Evolutionary conservation across 2,888 invertebrate genomes (phyloP).

Genomic region (Nephrotoma appendiculata): DNA sequence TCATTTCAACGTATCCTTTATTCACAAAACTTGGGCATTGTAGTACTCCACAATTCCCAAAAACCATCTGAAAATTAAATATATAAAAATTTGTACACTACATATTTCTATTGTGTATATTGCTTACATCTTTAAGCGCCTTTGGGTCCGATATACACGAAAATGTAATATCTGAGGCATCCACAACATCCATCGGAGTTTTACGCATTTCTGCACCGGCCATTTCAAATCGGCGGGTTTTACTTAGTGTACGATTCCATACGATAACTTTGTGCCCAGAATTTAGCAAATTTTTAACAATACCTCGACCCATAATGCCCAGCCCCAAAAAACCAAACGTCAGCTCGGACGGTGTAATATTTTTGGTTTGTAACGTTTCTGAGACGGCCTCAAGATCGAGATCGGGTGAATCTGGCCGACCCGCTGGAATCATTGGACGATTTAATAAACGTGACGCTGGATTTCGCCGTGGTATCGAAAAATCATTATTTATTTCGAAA

Average conservation of each 20-base stretch:
- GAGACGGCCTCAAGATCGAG: conserved; percentile 64
- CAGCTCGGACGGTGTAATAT: conserved; percentile 70
- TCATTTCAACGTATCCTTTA: conserved; percentile 95
- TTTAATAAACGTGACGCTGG: neutral
- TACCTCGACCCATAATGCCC: conserved; percentile 89
- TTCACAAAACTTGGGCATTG: conserved; percentile 46
- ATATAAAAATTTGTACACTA: neutral
- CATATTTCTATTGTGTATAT: neutral
- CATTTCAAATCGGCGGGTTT: conserved; percentile 72
- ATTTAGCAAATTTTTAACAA: conserved; percentile 87
- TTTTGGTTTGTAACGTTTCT: conserved; percentile 65
- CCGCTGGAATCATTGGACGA: neutral
- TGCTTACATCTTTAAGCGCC: conserved; percentile 79
- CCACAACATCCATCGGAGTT: conserved; percentile 86
- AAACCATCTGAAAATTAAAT: conserved; percentile 59
- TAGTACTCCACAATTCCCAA: conserved; percentile 88
- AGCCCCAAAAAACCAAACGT: conserved; percentile 91
- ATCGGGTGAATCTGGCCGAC: conserved; percentile 36
- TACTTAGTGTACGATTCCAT: conserved; percentile 85
- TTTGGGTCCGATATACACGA: conserved; percentile 89
- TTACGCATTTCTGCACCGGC: conserved; percentile 74
- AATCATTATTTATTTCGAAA: neutral
- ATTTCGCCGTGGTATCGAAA: conserved; percentile 1
- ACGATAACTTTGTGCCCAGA: conserved; percentile 87
- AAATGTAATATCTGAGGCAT: conserved; percentile 85